Conservation (phyloP, 2,113 vertebrate genomes). For the Jacana jacana region DNA sequence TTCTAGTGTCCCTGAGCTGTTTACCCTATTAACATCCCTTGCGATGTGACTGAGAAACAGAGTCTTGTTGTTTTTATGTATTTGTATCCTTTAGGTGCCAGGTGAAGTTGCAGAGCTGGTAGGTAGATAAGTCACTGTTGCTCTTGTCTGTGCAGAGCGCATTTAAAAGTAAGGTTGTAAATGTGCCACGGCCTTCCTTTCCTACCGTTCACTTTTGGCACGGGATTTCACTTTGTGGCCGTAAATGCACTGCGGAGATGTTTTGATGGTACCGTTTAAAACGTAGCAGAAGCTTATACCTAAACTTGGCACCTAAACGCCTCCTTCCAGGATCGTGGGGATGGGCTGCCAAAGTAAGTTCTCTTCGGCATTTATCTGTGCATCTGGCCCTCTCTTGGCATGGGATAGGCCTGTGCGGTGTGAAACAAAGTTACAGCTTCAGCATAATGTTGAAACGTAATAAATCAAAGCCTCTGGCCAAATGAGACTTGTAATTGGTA, state of each 20-base stretch:
- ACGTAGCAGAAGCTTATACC: not conserved
- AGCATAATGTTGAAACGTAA: slow-evolving; percentile 1
- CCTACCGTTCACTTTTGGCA: not conserved
- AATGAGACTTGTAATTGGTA: not conserved
- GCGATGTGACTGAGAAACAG: not conserved
- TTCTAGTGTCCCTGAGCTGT: not conserved
- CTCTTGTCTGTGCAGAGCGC: not conserved
- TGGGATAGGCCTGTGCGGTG: not conserved
- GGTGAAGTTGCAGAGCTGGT: not conserved
- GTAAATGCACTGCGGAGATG: not conserved
- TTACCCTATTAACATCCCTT: not conserved
- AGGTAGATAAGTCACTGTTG: not conserved
- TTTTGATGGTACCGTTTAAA: not conserved
- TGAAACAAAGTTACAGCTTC: not conserved
- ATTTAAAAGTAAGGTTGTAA: not conserved
- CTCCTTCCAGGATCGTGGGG: slow-evolving; percentile 14
- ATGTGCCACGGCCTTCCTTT: not conserved
- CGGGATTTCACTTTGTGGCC: not conserved
- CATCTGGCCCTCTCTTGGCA: slow-evolving; percentile 11
- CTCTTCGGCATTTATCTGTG: not conserved
- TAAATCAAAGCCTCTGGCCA: slow-evolving; percentile 11
- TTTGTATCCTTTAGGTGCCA: not conserved
- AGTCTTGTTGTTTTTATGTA: not conserved
- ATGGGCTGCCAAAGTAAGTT: not conserved
- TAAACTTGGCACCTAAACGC: not conserved